Percentiles rank a stretch among this genome's conserved stretches.
Evolutionary conservation across 1,140 invertebrate genomes (phyloP).

Genomic region (Callitettix versicolor): DNA sequence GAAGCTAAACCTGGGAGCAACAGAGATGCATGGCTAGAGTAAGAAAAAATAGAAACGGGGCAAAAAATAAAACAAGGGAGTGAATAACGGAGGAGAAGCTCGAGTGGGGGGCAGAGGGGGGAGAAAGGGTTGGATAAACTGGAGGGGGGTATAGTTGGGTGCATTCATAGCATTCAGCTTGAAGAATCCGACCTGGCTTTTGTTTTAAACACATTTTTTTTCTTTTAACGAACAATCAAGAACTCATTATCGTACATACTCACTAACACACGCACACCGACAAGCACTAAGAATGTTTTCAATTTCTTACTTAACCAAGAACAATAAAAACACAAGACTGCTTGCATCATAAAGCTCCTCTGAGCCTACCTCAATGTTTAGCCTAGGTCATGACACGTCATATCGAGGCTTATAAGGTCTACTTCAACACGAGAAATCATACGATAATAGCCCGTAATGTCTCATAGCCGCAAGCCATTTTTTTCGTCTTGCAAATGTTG

Average conservation of each 20-base stretch:
- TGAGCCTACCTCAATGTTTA: not conserved
- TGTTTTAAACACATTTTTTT: too few relatives aligned
- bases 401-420: conserved; percentile 1
- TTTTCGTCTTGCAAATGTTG: not conserved
- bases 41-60: conserved; percentile 11
- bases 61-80: conserved; percentile 14
- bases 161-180: conserved; percentile 18
- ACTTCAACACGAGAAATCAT: conserved; percentile 3
- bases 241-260: too few relatives aligned
- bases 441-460: conserved; percentile 9
- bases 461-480: not conserved
- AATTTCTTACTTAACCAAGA: too few relatives aligned
- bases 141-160: conserved; percentile 18
- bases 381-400: conserved; percentile 7
- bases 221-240: too few relatives aligned
- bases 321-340: too few relatives aligned
- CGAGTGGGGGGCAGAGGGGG: conserved; percentile 19
- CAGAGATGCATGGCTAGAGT: conserved; percentile 2
- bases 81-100: conserved; percentile 17
- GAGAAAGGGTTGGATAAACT: conserved; percentile 11
- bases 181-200: not conserved
- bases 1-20: not conserved
- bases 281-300: too few relatives aligned
- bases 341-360: too few relatives aligned
- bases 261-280: too few relatives aligned